Base-by-base conservation (phyloP, 2,888 invertebrate genomes). In the Lacanobia oleracea region DNA sequence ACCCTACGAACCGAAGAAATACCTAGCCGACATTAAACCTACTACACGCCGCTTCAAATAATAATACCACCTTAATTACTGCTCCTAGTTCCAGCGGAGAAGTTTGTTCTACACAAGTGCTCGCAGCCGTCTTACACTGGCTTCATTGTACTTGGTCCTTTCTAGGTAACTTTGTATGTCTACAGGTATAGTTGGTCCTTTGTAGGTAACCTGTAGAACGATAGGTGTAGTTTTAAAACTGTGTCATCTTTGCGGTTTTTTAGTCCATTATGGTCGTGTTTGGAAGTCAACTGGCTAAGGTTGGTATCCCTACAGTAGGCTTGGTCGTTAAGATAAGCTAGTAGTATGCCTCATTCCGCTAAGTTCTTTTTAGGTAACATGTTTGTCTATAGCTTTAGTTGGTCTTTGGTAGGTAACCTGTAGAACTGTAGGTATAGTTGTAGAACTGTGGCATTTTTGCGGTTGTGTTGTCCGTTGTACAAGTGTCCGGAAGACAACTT, bases 111-210 rank as follows among this genome's bases (percentile, higher is more conserved):
- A 21, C 60, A 61, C 54, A 64, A 75, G 75, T 75, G 71, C 54
- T 75, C 71, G 45, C 67, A 40, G 50, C 27, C 76, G 60, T 45
- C 75, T 71, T 61, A 71, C 64, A 51, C 75, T 54, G 54, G 54
- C 76, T 76, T 61, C 75, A 76, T 76, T 76, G 76, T 76, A 71
- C 71, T 71, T 69, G 16, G 16, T 75, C 75, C 37, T 67, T n/a
- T 10, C 59, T 63, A 21, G 37, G 62, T 63, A 27, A 61, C 60
- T 54, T 33, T 43, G 40, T 23, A 23, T 45, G 6, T 57, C 21
- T 69, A 69, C 71, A 48, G 27, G 56, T 57, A 65, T 48, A 51
- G 37, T 50, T 18, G 3, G 43, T 67, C 56, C 18, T 67, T 21
- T 27, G 67, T 51, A 18, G 40, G 45, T 61, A 10, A 60, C 27